phyloP scores from a whole-genome alignment of 2,113 vertebrate species.

The Pelecanus crispus region DNA sequence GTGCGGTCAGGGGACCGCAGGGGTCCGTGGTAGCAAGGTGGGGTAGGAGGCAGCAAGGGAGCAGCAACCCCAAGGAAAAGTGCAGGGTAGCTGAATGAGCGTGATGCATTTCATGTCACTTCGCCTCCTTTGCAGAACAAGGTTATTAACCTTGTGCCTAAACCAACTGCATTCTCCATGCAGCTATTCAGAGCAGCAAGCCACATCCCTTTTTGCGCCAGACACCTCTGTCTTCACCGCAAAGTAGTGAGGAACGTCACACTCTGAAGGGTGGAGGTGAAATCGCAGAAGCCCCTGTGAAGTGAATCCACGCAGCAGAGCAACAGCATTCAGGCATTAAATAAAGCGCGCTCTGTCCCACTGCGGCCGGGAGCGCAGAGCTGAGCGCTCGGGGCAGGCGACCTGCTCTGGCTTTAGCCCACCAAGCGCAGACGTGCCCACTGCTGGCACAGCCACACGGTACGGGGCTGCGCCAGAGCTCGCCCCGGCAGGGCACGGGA shows the following conservation, averaged over 20 bases:
- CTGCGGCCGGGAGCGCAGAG: fast-evolving
- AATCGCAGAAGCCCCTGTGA: neutral
- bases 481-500: fast-evolving
- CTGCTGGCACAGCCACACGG: fast-evolving
- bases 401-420: neutral
- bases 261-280: neutral
- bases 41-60: neutral
- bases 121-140: neutral
- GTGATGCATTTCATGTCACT: fast-evolving
- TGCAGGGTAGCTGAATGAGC: neutral
- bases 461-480: fast-evolving
- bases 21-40: neutral
- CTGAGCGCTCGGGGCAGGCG: fast-evolving
- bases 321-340: neutral
- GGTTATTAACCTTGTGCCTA: neutral
- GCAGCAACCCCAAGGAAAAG: neutral
- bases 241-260: fast-evolving
- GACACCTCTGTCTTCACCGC: neutral
- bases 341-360: neutral
- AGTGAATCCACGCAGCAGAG: neutral
- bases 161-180: neutral
- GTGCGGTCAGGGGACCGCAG: neutral
- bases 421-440: fast-evolving
- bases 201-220: neutral
- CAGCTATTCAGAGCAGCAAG: neutral